Evolutionary conservation across 2,797 vertebrate genomes (phyloP).

Genomic region (Hippopotamyrus pictus): DNA sequence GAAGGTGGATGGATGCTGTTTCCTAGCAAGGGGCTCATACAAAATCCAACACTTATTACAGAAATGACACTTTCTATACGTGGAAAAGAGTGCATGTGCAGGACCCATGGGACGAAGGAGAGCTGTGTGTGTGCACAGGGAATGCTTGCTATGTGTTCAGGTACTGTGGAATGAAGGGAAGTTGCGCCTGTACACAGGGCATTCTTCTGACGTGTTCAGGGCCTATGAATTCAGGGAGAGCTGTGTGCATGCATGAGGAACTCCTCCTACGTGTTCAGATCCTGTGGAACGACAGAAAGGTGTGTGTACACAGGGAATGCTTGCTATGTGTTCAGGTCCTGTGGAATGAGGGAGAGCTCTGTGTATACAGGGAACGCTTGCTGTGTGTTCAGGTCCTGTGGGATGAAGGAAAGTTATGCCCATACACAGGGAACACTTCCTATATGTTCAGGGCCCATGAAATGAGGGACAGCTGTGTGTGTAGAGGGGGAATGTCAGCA

Average conservation of each 20-base stretch:
- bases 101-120: neutral
- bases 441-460: neutral
- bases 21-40: neutral
- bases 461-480: neutral
- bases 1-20: neutral
- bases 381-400: neutral
- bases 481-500: neutral
- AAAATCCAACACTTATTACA: neutral
- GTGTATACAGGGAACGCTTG: neutral
- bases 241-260: too few relatives aligned
- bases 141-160: neutral
- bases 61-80: neutral
- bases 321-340: neutral
- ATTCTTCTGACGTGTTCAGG: neutral
- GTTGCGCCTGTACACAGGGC: neutral
- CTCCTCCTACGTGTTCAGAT: neutral
- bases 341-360: neutral
- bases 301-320: neutral
- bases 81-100: neutral
- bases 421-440: neutral
- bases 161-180: neutral
- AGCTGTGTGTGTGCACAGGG: neutral
- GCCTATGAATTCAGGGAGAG: neutral
- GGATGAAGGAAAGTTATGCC: neutral
- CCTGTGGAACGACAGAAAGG: neutral